Evolutionary conservation across 92 coral and sea anemone genomes (phyloP), one percentile per base, ranked within the genome.

Genomic region (Blastomussa wellsi): DNA sequence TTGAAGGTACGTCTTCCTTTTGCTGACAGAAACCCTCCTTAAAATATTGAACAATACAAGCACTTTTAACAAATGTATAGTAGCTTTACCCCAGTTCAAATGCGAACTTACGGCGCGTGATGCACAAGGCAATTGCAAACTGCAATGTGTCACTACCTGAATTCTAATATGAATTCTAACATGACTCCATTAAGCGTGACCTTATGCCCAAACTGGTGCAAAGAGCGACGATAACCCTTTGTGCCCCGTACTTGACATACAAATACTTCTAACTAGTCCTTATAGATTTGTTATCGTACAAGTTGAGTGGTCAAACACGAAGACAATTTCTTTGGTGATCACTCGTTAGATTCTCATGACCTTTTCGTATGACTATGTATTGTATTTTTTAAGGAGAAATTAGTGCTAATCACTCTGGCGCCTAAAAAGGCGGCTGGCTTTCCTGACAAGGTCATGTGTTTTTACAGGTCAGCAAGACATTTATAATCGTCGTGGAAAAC

Each of bases 401-500:
- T 24, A 13, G 24, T 57, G 49, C 49, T 8, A 3, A 44, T 57
- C 28, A 22, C 65, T 22, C 62, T 55, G 5, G 20, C 8, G 26
- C 0, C 3, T 22, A 55, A 22, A 15, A 22, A 55, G 57, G 20
- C n/a, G 20, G n/a, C 7, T 55, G 62, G 62, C 5, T 69, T 32
- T 20, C 16, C 8, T 41, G 47, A 41, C 64, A 31, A 33, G 31
- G 9, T 55, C 69, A 31, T 53, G 2, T 87, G 41, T 35, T 32
- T 72, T 53, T 36, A 37, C 87, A 96, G 99, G 48, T 92, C 82
- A 89, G 84, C 79, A 92, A 90, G 82, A 92, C 92, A 28, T 91
- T 96, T 70, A 93, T 84, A 15, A 87, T 96, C 53, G 88, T 85
- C 36, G 95, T 96, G 47, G 88, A 89, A 67, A 93, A 96, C 83